A percentile compares a stretch with the other conserved stretches of the same genome.
phyloP scores from a whole-genome alignment of 2,888 invertebrate species.

The Amblyjoppa fuscipennis region DNA sequence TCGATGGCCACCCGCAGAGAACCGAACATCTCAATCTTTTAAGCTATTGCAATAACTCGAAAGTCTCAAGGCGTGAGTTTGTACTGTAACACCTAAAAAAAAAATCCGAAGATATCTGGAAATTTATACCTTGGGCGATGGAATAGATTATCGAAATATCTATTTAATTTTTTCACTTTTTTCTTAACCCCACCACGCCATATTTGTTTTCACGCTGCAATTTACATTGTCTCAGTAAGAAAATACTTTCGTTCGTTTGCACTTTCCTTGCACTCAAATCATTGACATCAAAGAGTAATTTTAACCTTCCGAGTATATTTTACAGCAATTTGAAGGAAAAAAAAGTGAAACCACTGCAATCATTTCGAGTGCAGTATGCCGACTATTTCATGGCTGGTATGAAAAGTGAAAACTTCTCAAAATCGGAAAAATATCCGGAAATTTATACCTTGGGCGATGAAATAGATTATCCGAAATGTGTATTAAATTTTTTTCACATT shows the following conservation, averaged over 20 bases:
- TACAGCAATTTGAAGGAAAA: background rate
- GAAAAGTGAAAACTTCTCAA: constrained; percentile 22
- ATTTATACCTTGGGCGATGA: background rate
- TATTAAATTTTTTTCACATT: no score
- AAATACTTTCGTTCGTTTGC: background rate
- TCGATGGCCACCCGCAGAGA: constrained; percentile 13
- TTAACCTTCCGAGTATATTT: background rate
- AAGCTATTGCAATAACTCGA: background rate
- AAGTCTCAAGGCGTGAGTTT: background rate
- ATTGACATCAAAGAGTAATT: background rate
- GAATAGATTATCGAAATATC: background rate
- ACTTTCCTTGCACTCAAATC: background rate
- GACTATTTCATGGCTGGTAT: background rate
- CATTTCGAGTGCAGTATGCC: constrained; percentile 6
- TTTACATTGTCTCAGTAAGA: background rate
- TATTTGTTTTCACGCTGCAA: no score
- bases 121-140: background rate
- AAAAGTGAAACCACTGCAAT: background rate
- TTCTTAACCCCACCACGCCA: background rate
- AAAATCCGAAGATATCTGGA: background rate
- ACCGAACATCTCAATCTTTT: background rate
- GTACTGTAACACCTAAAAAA: background rate
- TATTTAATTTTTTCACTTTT: background rate
- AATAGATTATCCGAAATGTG: no score
- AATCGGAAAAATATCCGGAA: background rate